phyloP scores from a whole-genome alignment of 2,888 invertebrate species.

The Polyommatus icarus region DNA sequence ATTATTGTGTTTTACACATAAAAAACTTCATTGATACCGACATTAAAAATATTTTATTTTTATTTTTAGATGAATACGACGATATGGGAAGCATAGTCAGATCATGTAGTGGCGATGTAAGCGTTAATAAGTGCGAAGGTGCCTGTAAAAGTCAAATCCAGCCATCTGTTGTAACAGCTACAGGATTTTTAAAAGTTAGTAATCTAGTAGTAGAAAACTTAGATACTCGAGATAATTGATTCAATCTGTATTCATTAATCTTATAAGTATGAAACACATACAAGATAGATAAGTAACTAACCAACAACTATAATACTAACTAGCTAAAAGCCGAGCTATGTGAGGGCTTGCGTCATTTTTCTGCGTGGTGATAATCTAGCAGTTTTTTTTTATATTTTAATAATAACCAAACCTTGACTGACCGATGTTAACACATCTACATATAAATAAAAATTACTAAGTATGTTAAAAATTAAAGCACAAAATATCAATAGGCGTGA shows the following conservation, averaged over 20 bases:
- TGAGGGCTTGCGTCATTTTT: too few species aligned
- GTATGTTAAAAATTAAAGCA: too few species aligned
- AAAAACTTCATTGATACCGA: too few species aligned
- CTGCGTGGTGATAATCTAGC: too few species aligned
- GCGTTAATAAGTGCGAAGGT: constrained; percentile 96
- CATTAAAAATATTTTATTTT: constrained; percentile 31
- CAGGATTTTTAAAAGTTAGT: constrained; percentile 91
- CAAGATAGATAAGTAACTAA: too few species aligned
- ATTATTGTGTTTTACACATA: too few species aligned
- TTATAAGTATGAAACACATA: not conserved
- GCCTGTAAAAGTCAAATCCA: constrained; percentile 95
- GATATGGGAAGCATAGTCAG: constrained; percentile 90
- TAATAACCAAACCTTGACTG: too few species aligned
- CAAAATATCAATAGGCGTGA: too few species aligned
- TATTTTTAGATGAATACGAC: constrained; percentile 90
- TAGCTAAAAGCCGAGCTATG: too few species aligned
- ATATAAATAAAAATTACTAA: too few species aligned
- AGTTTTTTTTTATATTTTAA: too few species aligned
- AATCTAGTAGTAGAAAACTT: not conserved
- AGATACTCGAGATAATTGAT: not conserved
- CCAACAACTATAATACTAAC: not conserved
- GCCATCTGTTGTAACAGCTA: constrained; percentile 92
- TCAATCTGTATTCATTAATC: not conserved
- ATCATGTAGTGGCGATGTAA: constrained; percentile 94
- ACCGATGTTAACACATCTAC: too few species aligned